These are phyloP conservation scores for Protonemura montana DNA, from an alignment of 2,888 invertebrate genomes.

Conservation along the genomic window DNA sequence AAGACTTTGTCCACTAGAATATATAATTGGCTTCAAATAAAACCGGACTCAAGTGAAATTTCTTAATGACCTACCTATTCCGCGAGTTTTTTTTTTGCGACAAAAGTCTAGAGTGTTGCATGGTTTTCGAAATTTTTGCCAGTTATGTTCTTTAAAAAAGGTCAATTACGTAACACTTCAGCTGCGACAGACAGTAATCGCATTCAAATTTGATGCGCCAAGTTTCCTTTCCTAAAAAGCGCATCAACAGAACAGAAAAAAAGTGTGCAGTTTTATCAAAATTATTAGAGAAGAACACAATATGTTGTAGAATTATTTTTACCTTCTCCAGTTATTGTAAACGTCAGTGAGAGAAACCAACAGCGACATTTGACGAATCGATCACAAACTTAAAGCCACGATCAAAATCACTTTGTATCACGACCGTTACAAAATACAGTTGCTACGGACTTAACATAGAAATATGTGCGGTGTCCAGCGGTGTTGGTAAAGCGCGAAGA, in stretches of 20 bases:
- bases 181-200: not conserved
- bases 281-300: not conserved
- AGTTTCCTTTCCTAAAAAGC: no score
- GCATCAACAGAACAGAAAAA: not conserved
- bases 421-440: constrained; percentile 1
- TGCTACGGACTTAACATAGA: constrained; percentile 1
- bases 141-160: not conserved
- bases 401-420: not conserved
- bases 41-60: not conserved
- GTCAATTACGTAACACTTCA: not conserved
- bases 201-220: not conserved
- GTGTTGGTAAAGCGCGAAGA: not conserved
- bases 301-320: not conserved
- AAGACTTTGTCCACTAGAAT: not conserved
- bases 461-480: not conserved
- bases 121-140: not conserved
- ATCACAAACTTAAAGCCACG: not conserved
- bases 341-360: constrained; percentile 36
- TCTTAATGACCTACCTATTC: not conserved
- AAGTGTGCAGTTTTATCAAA: not conserved
- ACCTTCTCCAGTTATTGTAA: constrained; percentile 40
- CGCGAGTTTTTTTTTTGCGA: not conserved
- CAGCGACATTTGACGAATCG: constrained; percentile 13
- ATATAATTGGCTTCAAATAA: not conserved
- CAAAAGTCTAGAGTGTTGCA: not conserved